Conservation (phyloP, 2,113 vertebrate genomes). For the Nycticryphes semicollaris region DNA sequence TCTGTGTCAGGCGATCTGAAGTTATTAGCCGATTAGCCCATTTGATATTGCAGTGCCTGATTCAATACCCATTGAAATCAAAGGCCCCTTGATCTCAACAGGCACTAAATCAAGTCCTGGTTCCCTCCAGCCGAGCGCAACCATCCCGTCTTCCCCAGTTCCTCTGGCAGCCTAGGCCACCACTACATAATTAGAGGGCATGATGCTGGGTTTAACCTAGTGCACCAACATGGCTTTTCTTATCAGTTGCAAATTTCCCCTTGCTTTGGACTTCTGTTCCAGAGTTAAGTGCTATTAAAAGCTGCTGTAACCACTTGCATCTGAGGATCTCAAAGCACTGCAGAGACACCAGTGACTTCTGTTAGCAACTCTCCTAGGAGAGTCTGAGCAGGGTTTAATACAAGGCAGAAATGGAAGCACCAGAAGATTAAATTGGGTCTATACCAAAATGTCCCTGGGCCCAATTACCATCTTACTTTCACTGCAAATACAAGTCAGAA, state of each 20-base stretch:
- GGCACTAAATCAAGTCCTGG: slow-evolving; percentile 30
- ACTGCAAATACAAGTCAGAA: neutral
- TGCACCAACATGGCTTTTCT: slow-evolving; percentile 39
- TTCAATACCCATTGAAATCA: slow-evolving; percentile 59
- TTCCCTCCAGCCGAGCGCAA: slow-evolving; percentile 39
- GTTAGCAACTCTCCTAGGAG: slow-evolving; percentile 24
- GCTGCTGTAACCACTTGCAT: slow-evolving; percentile 2
- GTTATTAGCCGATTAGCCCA: slow-evolving; percentile 53
- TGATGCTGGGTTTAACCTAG: slow-evolving; percentile 40
- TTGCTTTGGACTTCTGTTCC: slow-evolving; percentile 39
- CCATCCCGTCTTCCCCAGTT: neutral
- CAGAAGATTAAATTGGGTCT: neutral
- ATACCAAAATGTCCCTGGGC: neutral
- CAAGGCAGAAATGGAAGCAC: slow-evolving; percentile 11
- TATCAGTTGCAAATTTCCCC: slow-evolving; percentile 45
- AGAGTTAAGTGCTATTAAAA: slow-evolving; percentile 46
- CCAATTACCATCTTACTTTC: neutral
- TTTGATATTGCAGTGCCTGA: slow-evolving; percentile 44
- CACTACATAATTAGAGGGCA: slow-evolving; percentile 47
- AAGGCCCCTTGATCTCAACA: slow-evolving; percentile 55
- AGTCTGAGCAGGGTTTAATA: neutral
- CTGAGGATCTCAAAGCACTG: slow-evolving; percentile 39
- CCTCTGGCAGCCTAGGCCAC: slow-evolving; percentile 35
- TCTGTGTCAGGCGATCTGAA: slow-evolving; percentile 1
- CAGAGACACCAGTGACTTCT: neutral